Evolutionary conservation across 35 echinoderm and acorn worm genomes (phyloP), one percentile per base, ranked within the genome.

Genomic region (Apostichopus parvimensis): DNA sequence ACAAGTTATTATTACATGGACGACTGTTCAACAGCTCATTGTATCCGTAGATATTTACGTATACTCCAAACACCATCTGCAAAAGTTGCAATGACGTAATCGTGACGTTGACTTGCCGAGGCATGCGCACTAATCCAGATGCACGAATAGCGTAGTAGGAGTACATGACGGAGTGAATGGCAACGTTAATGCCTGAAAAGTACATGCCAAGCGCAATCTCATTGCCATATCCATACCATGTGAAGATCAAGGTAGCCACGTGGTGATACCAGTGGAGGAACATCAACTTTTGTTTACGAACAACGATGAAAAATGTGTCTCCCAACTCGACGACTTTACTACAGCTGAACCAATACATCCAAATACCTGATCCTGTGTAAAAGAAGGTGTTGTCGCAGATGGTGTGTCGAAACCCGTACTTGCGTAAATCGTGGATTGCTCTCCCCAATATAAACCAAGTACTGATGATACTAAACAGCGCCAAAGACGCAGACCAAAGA

Each of bases 251-350:
- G 1, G 86, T 87, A 6, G 93, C 62, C 9, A 88, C 54, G 77
- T 96, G 95, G 56, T 96, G 95, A 77, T 96, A 96, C 92, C 92
- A 96, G 79, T 96, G 95, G 1, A 96, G 59, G 62, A 98, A 98
- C 6, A 93, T 94, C 12, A 98, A 75, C 87, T 95, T 93, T 59
- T 94, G 93, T 54, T 98, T 98, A 5, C 96, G 93, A 4, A 92
- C 87, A 17, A 98, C 89, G 57, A 98, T 95, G 77, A 98, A 98
- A 26, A 98, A 21, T 0, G 96, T 98, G 57, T 98, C 96, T 3
- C 93, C 93, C 59, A 98, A 78, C 45, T 98, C 96, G 0, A 91
- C 53, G 4, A 98, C 86, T 85, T 98, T 98, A 5, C 90, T 92
- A 5, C 91, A 58, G 22, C 77, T 54, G 56, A 98, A 98, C n/a